Percentiles rank a stretch among this genome's conserved stretches.
These are phyloP conservation scores for Rhagoletis zephyria DNA, from an alignment of 1,140 invertebrate genomes.

Conservation along the genomic window DNA sequence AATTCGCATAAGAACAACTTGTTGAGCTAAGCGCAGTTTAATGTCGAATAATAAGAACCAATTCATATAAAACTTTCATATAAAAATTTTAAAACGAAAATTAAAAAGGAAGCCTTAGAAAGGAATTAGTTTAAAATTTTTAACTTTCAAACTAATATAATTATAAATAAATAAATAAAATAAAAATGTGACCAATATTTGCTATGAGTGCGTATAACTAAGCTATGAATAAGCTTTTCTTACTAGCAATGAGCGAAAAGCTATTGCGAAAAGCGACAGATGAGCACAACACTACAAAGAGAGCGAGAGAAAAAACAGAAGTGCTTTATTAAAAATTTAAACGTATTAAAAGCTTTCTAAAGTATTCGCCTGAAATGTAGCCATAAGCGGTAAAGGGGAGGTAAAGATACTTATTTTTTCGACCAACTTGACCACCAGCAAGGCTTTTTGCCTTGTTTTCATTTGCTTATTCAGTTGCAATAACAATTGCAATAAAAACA, in stretches of 20 bases:
- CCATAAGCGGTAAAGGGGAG: not conserved
- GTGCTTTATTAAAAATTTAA: not conserved
- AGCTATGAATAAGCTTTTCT: not conserved
- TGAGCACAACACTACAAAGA: not conserved
- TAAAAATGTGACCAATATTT: not conserved
- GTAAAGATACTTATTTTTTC: not conserved
- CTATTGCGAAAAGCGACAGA: not conserved
- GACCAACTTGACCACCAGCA: slow-evolving; percentile 10
- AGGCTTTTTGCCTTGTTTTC: slow-evolving; percentile 9
- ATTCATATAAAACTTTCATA: no score
- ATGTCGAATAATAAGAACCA: not conserved
- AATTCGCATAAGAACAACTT: not conserved
- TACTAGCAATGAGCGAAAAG: not conserved
- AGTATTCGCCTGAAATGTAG: not conserved
- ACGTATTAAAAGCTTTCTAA: not conserved
- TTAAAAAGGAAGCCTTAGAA: not conserved
- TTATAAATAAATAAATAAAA: not conserved
- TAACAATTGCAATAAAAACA: not conserved
- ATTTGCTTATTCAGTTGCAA: slow-evolving; percentile 1
- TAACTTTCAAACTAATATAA: not conserved
- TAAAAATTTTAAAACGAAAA: not conserved
- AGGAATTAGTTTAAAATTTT: not conserved
- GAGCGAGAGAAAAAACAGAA: not conserved
- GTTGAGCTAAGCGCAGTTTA: slow-evolving; percentile 14
- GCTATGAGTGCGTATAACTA: not conserved